These are phyloP conservation scores for Heliconius ethilla DNA, from an alignment of 2,888 invertebrate genomes.

Conservation along the genomic window DNA sequence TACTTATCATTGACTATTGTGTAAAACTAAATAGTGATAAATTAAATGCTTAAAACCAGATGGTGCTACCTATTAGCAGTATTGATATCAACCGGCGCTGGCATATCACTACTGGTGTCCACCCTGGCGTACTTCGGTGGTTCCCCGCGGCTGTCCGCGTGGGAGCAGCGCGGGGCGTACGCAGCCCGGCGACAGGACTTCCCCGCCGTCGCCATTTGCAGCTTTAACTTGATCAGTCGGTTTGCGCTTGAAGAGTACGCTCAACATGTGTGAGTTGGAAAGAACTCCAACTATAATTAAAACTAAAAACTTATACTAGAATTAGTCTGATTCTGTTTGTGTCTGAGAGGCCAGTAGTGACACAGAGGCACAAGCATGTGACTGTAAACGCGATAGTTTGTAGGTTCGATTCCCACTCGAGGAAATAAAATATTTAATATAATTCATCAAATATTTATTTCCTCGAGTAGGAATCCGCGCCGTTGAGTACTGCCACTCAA, in stretches of 20 bases:
- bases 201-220: conserved; percentile 83
- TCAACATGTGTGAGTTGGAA: conserved; percentile 60
- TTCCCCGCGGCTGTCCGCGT: conserved; percentile 52
- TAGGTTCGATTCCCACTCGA: no score
- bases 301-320: no score
- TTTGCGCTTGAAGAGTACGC: conserved; percentile 56
- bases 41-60: conserved; percentile 23
- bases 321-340: no score
- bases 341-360: no score
- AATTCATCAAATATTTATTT: no score
- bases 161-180: conserved; percentile 57
- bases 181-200: conserved; percentile 76
- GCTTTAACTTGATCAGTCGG: conserved; percentile 76
- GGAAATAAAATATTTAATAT: no score
- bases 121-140: conserved; percentile 23
- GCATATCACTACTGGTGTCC: conserved; percentile 28
- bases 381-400: no score
- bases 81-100: conserved; percentile 38
- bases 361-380: no score
- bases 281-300: no score
- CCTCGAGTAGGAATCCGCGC: no score
- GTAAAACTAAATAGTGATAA: not conserved
- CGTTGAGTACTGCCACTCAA: no score
- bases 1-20: not conserved
- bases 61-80: conserved; percentile 34